A percentile compares a stretch with the other conserved stretches of the same genome.
These are phyloP conservation scores for Nestor notabilis DNA, from an alignment of 2,113 vertebrate species.

Conservation along the genomic window DNA sequence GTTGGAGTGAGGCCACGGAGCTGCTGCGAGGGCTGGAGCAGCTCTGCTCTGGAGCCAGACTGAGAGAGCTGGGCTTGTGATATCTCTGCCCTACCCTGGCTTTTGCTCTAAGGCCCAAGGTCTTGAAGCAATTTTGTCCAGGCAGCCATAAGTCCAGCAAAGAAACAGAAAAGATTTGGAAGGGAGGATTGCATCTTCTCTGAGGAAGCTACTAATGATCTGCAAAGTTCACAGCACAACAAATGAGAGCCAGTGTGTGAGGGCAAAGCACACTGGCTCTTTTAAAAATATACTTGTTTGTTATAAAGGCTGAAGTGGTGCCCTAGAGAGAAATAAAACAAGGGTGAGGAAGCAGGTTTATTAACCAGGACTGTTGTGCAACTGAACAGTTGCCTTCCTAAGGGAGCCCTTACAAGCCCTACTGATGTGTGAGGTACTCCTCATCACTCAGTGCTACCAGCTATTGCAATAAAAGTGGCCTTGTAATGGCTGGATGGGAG, in stretches of 20 bases:
- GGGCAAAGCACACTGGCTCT: not conserved
- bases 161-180: not conserved
- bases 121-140: not conserved
- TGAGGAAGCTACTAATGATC: not conserved
- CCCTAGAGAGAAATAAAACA: constrained; percentile 48
- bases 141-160: not conserved
- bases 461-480: not conserved
- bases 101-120: not conserved
- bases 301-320: constrained; percentile 25
- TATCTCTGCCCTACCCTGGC: not conserved
- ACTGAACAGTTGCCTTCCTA: not conserved
- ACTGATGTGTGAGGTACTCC: not conserved
- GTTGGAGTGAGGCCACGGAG: not conserved
- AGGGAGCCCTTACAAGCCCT: not conserved
- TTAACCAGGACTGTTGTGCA: constrained; percentile 8
- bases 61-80: not conserved
- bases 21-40: not conserved
- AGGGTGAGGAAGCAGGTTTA: not conserved
- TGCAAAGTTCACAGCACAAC: not conserved
- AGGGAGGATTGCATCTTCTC: not conserved
- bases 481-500: not conserved
- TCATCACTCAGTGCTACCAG: not conserved
- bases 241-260: not conserved
- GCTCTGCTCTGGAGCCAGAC: not conserved
- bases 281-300: constrained; percentile 19